Conservation (phyloP, 1,140 invertebrate species). For the Trissolcus basalis region DNA sequence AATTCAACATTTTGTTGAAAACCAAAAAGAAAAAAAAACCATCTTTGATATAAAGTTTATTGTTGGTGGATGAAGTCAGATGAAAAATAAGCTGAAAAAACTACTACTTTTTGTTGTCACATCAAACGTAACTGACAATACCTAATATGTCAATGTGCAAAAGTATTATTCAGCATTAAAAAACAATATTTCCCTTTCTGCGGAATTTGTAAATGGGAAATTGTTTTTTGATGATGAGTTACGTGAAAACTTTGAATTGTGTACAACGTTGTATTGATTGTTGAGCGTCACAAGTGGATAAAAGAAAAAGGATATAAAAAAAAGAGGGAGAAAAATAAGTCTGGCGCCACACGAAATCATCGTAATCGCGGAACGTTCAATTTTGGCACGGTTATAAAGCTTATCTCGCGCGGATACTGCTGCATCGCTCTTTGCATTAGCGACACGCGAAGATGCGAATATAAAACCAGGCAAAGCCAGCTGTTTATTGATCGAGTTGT, state of each 20-base stretch:
- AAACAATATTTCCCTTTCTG: too few relatives aligned
- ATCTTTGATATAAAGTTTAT: too few relatives aligned
- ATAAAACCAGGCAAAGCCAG: constrained; percentile 52
- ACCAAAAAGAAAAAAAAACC: too few relatives aligned
- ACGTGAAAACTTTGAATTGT: constrained; percentile 41
- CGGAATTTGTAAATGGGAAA: constrained; percentile 25
- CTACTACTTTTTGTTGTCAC: too few relatives aligned
- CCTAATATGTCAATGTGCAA: too few relatives aligned
- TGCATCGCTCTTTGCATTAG: constrained; percentile 45
- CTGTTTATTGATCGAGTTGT: constrained; percentile 60
- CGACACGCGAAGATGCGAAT: constrained; percentile 51
- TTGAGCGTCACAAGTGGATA: constrained; percentile 12
- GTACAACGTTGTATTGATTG: constrained; percentile 36
- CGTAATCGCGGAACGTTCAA: constrained; percentile 41
- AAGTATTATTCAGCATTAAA: too few relatives aligned
- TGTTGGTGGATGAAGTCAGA: too few relatives aligned
- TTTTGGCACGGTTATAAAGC: constrained; percentile 54
- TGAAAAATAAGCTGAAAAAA: too few relatives aligned
- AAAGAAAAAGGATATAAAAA: constrained; percentile 1
- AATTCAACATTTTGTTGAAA: too few relatives aligned
- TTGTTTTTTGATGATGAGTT: constrained; percentile 40
- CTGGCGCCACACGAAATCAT: constrained; percentile 37
- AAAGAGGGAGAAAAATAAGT: constrained; percentile 14
- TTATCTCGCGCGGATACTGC: constrained; percentile 49
- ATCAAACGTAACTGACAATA: too few relatives aligned